Evolutionary conservation across 2,797 vertebrate genomes (phyloP).

Genomic region (Xyrichtys novacula): DNA sequence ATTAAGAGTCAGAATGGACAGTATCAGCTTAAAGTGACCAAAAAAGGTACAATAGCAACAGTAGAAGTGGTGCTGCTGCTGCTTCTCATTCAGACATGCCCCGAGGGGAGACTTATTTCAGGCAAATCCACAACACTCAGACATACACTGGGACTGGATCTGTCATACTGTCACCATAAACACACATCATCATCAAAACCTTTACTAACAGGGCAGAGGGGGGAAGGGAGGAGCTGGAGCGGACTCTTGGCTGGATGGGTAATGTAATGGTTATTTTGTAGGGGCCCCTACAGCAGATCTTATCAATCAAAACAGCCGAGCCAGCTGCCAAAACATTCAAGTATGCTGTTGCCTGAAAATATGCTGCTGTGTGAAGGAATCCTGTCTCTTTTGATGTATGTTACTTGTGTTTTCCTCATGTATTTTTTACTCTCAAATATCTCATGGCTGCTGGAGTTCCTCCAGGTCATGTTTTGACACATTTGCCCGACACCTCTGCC

Average conservation of each 20-base stretch:
- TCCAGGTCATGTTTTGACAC: conserved; percentile 37
- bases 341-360: conserved; percentile 41
- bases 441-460: not conserved
- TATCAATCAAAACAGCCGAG: conserved; percentile 64
- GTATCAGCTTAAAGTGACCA: conserved; percentile 3
- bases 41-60: conserved; percentile 40
- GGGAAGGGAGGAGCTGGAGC: conserved; percentile 27
- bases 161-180: conserved; percentile 69
- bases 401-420: not conserved
- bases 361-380: conserved; percentile 47
- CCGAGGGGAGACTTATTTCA: conserved; percentile 50
- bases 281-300: conserved; percentile 56
- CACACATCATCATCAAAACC: conserved; percentile 38
- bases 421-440: conserved; percentile 5
- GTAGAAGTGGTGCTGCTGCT: conserved; percentile 19
- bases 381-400: conserved; percentile 41
- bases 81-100: conserved; percentile 67
- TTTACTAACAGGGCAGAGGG: conserved; percentile 34
- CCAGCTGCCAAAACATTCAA: conserved; percentile 24
- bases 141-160: conserved; percentile 44
- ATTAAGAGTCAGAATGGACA: not conserved
- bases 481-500: conserved; percentile 19
- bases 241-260: conserved; percentile 44
- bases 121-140: conserved; percentile 49
- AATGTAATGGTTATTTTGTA: conserved; percentile 43